These are phyloP conservation scores for Oxyruncus cristatus DNA, from an alignment of 2,113 vertebrate genomes.

Conservation along the genomic window DNA sequence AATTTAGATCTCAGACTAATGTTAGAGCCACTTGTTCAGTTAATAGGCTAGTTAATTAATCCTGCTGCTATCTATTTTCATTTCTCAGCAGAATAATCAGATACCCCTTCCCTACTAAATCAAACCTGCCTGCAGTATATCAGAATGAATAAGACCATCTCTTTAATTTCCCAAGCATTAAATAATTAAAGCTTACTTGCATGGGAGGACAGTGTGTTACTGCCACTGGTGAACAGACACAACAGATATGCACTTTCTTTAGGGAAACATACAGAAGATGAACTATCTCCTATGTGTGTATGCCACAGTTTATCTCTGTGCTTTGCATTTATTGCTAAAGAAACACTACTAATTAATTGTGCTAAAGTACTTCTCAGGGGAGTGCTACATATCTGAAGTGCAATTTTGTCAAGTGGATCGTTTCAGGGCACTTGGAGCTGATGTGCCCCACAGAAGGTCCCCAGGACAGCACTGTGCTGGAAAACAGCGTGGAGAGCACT, in stretches of 20 bases:
- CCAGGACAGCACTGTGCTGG: neutral
- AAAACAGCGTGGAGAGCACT: neutral
- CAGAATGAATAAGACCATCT: neutral
- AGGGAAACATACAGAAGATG: neutral
- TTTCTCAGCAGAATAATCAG: neutral
- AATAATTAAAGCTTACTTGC: conserved; percentile 3
- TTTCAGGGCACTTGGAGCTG: neutral
- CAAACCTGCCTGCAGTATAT: neutral
- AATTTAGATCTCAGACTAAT: neutral
- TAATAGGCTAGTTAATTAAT: neutral
- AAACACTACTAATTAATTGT: neutral
- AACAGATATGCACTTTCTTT: neutral
- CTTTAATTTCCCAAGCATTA: conserved; percentile 10
- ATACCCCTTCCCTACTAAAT: neutral
- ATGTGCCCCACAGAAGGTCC: neutral
- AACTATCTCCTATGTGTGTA: neutral
- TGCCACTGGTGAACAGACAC: neutral
- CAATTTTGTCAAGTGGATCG: neutral
- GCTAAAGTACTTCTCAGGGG: neutral
- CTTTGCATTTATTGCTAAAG: neutral
- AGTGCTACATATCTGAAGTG: neutral
- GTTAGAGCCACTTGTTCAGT: neutral
- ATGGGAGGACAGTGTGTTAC: neutral
- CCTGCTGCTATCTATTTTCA: neutral
- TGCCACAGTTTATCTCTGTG: neutral